Percentiles rank a stretch among this genome's conserved stretches.
Evolutionary conservation across 2,113 vertebrate species (phyloP).

Genomic region (Arizona elegans): DNA sequence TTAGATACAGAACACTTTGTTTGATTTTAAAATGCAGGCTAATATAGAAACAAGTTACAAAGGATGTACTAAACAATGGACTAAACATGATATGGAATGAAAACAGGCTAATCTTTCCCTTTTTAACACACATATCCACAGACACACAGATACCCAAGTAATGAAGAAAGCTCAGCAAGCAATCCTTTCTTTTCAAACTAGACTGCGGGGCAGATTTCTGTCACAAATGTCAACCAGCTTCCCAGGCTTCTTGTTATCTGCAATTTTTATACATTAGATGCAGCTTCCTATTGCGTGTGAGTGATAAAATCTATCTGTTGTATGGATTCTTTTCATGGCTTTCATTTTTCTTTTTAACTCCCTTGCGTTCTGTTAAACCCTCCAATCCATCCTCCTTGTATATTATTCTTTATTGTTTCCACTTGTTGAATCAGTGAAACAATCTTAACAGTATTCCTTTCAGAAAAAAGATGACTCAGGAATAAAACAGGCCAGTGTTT

Average conservation of each 20-base stretch:
- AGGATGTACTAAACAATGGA: not conserved
- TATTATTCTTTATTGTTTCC: conserved; percentile 16
- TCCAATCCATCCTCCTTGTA: not conserved
- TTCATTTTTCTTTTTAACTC: conserved; percentile 53
- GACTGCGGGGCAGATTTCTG: not conserved
- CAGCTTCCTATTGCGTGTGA: conserved; percentile 43
- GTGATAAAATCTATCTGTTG: conserved; percentile 37
- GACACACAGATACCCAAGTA: not conserved
- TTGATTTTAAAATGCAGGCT: not conserved
- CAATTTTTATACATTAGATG: conserved; percentile 28
- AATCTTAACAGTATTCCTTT: not conserved
- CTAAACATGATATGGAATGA: not conserved
- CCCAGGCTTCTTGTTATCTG: conserved; percentile 35
- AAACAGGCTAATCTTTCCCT: not conserved
- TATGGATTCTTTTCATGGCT: conserved; percentile 44
- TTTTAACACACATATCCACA: not conserved
- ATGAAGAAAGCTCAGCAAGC: not conserved
- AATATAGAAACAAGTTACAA: not conserved
- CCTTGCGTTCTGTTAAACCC: conserved; percentile 11
- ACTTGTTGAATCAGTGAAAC: conserved; percentile 13
- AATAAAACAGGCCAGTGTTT: not conserved
- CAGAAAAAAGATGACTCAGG: not conserved
- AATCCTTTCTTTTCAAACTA: not conserved
- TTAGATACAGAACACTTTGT: not conserved
- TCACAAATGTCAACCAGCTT: conserved; percentile 14